Evolutionary conservation across 35 echinoderm and acorn worm genomes (phyloP).

Genomic region (Apostichopus parvimensis): DNA sequence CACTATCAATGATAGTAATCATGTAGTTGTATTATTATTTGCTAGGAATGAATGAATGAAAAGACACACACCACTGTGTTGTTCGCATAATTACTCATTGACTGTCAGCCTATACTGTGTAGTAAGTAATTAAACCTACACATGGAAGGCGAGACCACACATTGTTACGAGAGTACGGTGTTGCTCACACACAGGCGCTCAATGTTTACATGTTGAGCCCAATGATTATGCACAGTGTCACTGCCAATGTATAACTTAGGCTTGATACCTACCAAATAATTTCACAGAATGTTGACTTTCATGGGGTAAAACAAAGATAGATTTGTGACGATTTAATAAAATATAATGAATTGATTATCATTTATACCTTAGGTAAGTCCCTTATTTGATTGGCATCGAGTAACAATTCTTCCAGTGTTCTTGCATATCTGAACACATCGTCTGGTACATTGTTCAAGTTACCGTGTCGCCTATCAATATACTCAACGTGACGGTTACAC

Average conservation of each 20-base stretch:
- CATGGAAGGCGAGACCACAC: no score
- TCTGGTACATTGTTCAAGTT: conserved; percentile 93
- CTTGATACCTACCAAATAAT: background rate
- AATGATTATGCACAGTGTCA: background rate
- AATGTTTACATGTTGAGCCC: background rate
- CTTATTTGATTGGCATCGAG: conserved; percentile 97
- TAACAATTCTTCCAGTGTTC: conserved; percentile 87
- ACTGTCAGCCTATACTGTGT: no score
- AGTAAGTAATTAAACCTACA: no score
- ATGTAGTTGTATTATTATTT: no score
- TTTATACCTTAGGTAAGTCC: conserved; percentile 86
- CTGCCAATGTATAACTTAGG: background rate
- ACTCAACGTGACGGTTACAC: conserved; percentile 99
- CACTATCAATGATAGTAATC: no score
- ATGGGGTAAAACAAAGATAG: background rate
- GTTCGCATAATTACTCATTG: no score
- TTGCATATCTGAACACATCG: conserved; percentile 96
- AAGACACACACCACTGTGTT: no score
- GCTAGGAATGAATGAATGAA: no score
- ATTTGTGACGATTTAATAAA: background rate
- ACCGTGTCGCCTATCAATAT: conserved; percentile 90
- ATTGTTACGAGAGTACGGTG: no score
- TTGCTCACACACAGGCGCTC: background rate
- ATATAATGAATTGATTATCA: background rate
- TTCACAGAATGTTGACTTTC: background rate